Percentiles rank a stretch among this genome's conserved stretches.
These are phyloP conservation scores for Cosmorhoe ocellata DNA, from an alignment of 2,888 invertebrate species.

Conservation along the genomic window DNA sequence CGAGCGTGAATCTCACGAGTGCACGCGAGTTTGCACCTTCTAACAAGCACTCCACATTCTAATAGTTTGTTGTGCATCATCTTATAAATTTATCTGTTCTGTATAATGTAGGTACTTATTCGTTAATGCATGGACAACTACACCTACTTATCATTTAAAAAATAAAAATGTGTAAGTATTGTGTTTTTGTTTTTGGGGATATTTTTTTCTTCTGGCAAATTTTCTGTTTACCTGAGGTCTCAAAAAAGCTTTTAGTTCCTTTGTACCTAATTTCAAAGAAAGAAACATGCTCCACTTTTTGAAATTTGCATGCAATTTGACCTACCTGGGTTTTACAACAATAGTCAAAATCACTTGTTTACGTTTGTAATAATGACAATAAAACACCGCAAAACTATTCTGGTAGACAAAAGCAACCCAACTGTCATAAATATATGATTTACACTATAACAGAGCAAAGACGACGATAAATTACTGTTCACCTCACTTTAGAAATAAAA, in stretches of 20 bases:
- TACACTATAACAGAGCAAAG: constrained; percentile 77
- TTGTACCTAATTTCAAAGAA: neutral
- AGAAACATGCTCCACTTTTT: neutral
- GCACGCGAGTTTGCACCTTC: too few species aligned
- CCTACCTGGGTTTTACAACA: constrained; percentile 36
- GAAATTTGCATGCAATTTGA: constrained; percentile 21
- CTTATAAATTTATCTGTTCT: too few species aligned
- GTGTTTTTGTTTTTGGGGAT: too few species aligned
- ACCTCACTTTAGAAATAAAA: constrained; percentile 60
- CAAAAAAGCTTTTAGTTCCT: neutral
- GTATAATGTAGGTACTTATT: too few species aligned
- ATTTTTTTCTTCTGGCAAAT: too few species aligned
- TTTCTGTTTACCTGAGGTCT: neutral
- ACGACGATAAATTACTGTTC: constrained; percentile 77
- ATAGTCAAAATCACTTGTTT: constrained; percentile 60
- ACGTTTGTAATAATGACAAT: constrained; percentile 58
- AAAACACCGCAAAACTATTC: constrained; percentile 50
- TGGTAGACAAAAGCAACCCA: constrained; percentile 68
- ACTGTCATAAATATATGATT: constrained; percentile 81
- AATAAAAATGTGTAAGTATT: too few species aligned
- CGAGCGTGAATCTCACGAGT: too few species aligned
- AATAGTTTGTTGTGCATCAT: too few species aligned
- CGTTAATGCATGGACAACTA: too few species aligned
- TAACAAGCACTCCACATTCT: too few species aligned
- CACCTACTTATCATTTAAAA: too few species aligned